Evolutionary conservation across 2,113 vertebrate genomes (phyloP), one percentile per base, ranked within the genome.

Genomic region (Rhinoderma darwinii): DNA sequence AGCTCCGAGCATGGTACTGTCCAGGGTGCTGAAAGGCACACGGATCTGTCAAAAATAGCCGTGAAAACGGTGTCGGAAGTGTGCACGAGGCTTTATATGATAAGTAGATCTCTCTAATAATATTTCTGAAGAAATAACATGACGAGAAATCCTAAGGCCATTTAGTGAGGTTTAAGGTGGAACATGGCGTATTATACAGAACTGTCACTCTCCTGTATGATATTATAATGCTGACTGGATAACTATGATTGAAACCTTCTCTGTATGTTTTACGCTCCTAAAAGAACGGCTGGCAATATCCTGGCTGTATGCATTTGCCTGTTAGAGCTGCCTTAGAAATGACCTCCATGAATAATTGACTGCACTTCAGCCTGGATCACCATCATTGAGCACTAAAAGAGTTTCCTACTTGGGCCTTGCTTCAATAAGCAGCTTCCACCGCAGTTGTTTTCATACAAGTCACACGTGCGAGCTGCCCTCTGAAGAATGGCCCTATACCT

Each of bases 261-360:
- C 32, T 68, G 8, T 72, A 61, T 61, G 15, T 43, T 74, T 43
- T n/a, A 51, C 39, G 27, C 27, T 39, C 14, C 27, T 32, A 7
- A 30, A 39, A 39, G 30, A 22, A 8, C 4, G 30, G 35, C 35
- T 51, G 50, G 9, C 8, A 7, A 30, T 37, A 59, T 30, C 2
- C 32, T 5, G 12, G 32, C 30, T 7, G 4, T 80, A 43, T 54
- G 63, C 39, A 37, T 47, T 35, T 61, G 59, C n/a, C 63, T 51
- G 50, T 72, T 25, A 25, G 77, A 35, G 17, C 79, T 82, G 86
- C 51, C 86, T 87, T 81, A 82, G 86, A 82, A 82, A 82, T 87
- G 82, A 84, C 87, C 87, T 72, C 73, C 37, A 78, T 88, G 32
- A 84, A 88, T 84, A 85, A 79, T 84, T 85, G 39, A 84, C 73